Evolutionary conservation across 1,140 invertebrate genomes (phyloP).

Genomic region (Colletes gigas): DNA sequence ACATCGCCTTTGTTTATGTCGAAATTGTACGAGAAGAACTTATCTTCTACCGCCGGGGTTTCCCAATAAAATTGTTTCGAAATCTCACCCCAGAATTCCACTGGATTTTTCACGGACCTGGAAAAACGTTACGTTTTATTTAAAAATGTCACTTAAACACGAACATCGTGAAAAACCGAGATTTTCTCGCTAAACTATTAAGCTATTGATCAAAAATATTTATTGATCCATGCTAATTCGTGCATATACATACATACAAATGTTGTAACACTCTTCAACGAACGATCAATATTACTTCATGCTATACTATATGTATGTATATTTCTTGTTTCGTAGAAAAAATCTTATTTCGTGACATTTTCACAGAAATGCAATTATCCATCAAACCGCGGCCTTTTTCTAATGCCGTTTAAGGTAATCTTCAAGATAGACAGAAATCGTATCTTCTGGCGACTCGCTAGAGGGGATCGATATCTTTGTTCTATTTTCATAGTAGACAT

Average conservation of each 20-base stretch:
- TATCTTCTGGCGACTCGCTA: background rate
- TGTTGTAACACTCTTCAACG: background rate
- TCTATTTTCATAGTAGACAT: constrained; percentile 54
- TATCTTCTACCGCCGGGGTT: constrained; percentile 85
- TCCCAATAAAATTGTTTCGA: constrained; percentile 96
- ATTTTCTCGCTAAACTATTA: no score
- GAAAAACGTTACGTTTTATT: constrained; percentile 6
- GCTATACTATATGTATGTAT: no score
- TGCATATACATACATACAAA: background rate
- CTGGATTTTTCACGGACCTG: constrained; percentile 91
- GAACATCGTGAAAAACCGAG: no score
- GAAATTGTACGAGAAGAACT: constrained; percentile 96
- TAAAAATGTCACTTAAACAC: background rate
- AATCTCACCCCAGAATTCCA: constrained; percentile 94
- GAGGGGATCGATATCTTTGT: constrained; percentile 62
- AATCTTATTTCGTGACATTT: no score
- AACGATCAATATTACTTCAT: no score
- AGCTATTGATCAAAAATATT: no score
- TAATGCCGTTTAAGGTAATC: no score
- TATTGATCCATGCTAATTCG: no score
- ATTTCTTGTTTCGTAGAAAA: no score
- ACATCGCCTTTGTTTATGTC: constrained; percentile 93
- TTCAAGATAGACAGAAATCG: background rate
- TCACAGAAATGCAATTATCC: no score
- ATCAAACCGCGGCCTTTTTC: no score